Base-by-base conservation (phyloP, 2,113 vertebrate species). In the Colaptes auratus region DNA sequence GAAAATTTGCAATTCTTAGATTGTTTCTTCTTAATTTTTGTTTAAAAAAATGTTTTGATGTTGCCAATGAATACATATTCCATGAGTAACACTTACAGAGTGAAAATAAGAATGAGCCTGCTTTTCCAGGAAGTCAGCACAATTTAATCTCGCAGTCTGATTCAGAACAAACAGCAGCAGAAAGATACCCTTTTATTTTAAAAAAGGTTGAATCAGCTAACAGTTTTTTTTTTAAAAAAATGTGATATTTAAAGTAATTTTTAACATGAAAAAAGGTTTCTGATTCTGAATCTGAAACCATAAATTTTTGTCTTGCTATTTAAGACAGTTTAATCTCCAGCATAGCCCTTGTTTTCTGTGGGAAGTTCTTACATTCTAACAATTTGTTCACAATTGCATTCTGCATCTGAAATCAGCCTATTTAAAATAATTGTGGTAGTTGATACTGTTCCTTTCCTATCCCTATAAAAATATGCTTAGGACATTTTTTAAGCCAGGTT, bases 401-500 rank as follows among this genome's bases (percentile, higher is more conserved):
- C 90, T 65, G 53, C 56, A 76, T 39, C 81, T 90, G 59, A 92
- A 95, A 94, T 58, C 24, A 92, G 83, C 25, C 30, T 82, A 56
- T 42, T 80, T 87, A 78, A 86, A 93, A 59, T 74, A 86, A 73
- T 61, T 35, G 1, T 59, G 48, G 61, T n/a, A 31, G 27, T 16
- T 55, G 55, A 63, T 31, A 64, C 19, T 12, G 4, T 44, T 85
- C 61, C 46, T 87, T 89, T 79, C 59, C 69, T 79, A 74, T 25
- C 19, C 60, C 82, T 36, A 53, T 52, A 46, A 52, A 82, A 48
- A 86, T 23, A 21, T 60, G 33, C 39, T 30, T 70, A 84, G 50
- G 80, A 69, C 11, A 39, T 64, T 74, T 90, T 88, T 83, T 44
- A 92, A 95, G 81, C n/a, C 82, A 94, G 76, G n/a, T 90, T 83